Evolutionary conservation across 1,140 invertebrate genomes (phyloP).

Genomic region (Hycleus cichorii): DNA sequence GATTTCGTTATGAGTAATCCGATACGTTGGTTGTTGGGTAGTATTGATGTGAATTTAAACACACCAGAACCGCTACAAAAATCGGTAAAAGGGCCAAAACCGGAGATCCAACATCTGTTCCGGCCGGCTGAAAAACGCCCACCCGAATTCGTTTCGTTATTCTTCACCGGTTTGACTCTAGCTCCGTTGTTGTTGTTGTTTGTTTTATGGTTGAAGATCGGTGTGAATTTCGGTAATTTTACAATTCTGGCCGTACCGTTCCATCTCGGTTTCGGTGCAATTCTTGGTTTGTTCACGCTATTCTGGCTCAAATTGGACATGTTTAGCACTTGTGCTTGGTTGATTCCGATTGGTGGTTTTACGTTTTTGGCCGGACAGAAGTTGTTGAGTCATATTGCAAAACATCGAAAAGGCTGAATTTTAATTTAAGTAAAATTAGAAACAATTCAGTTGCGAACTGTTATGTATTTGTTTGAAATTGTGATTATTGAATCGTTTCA

Average conservation of each 20-base stretch:
- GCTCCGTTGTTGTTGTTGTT: slow-evolving; percentile 79
- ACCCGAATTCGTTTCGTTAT: slow-evolving; percentile 74
- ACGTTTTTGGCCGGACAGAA: slow-evolving; percentile 92
- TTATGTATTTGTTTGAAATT: too few species aligned
- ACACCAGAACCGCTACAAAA: slow-evolving; percentile 38
- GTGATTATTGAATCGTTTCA: too few species aligned
- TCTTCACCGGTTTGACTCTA: slow-evolving; percentile 80
- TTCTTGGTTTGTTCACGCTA: slow-evolving; percentile 77
- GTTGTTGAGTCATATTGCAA: slow-evolving; percentile 67
- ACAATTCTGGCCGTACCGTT: slow-evolving; percentile 76
- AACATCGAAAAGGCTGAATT: slow-evolving; percentile 26
- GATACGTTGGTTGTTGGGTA: slow-evolving; percentile 76
- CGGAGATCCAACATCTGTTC: slow-evolving; percentile 90
- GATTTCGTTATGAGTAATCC: slow-evolving; percentile 87
- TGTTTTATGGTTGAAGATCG: slow-evolving; percentile 79
- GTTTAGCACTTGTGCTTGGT: slow-evolving; percentile 91
- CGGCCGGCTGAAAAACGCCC: slow-evolving; percentile 87
- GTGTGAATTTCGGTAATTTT: slow-evolving; percentile 84
- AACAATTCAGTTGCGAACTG: too few species aligned
- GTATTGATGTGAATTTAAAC: slow-evolving; percentile 68
- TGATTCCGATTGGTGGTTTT: slow-evolving; percentile 71
- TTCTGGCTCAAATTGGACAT: slow-evolving; percentile 93
- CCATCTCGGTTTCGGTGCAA: slow-evolving; percentile 73
- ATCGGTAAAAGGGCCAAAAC: slow-evolving; percentile 52
- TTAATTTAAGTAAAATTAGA: neutral